Evolutionary conservation across 1,140 invertebrate genomes (phyloP), one percentile per base, ranked within the genome.

Genomic region (Epicauta chinensis): DNA sequence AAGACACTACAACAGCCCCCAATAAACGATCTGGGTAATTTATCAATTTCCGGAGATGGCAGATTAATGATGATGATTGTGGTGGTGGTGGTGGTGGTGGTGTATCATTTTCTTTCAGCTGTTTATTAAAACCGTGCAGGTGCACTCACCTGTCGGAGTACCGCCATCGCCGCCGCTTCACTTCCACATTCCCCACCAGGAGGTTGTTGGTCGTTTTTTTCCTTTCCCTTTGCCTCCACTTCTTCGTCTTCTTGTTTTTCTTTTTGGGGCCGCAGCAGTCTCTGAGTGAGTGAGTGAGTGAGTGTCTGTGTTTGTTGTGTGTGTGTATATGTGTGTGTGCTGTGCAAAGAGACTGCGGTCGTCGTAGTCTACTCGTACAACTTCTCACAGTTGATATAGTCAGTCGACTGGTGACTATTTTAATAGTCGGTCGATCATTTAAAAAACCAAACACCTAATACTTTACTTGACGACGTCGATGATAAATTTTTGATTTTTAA

Each of bases 61-160:
- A n/a, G n/a, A n/a, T n/a, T n/a, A n/a, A n/a, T 7, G 23, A 5
- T 23, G 23, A 23, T 23, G 7, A 7, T 23, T 48, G 40, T 12
- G 23, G 41, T 15, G 39, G 29, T 34, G 15, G 50, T n/a, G 23
- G 40, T 32, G 38, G 40, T 34, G 36, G 41, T 40, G 36, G 16
- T 47, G 14, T 36, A 31, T 34, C 23, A 23, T 23, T 23, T 3
- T 23, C 4, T 7, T 23, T 2, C 4, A 5, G 36, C 34, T 45
- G 41, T 32, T 36, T 30, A 40, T 48, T 44, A 45, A 37, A 40
- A 16, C 41, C 44, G 42, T 58, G 56, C 60, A 61, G 60, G 60
- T 61, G 60, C 60, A 61, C 60, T 61, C 60, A 61, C 60, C 60
- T 61, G 60, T 59, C 56, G 58, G 46, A 51, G 46, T 50, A 41